Base-by-base conservation (phyloP, 2,113 vertebrate species). In the Montifringilla adamsi region DNA sequence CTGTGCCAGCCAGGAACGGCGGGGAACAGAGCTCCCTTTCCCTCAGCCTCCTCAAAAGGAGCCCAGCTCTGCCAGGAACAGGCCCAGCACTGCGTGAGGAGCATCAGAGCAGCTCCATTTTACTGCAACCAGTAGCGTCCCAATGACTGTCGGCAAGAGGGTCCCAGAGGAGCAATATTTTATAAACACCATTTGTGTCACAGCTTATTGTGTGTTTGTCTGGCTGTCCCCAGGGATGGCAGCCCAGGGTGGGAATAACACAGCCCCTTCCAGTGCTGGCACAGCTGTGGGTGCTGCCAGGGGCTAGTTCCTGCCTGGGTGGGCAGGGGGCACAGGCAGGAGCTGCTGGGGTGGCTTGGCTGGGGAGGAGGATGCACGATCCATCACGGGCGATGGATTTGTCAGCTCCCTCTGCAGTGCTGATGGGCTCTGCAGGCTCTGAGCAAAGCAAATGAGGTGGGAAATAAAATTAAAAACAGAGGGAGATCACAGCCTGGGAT, bases 371-470 rank as follows among this genome's bases (percentile, higher is more conserved):
- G 62, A 53, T 33, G 73, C 3, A 3, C 0, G 4, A 94, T 95
- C 89, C 53, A 55, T 96, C 95, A 95, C 1, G 0, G 52, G 31
- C 23, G 14, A 82, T 18, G 84, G 87, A 62, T 90, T 63, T 96
- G 87, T 89, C 95, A 94, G 89, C 89, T 89, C 87, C 78, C 76
- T 66, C 79, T 6, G 9, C 10, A 0, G 76, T 4, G 0, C 80
- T 75, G 92, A 90, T 77, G 93, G 90, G 90, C 73, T 90, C 50
- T 20, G 70, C 84, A n/a, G 84, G 91, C 50, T 12, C 79, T 95
- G 92, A 91, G 93, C 81, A 76, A 56, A 86, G 50, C 89, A 62
- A 91, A 95, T 70, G 91, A 94, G 93, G 89, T 90, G 93, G 86
- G 94, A 94, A 91, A 94, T 83, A 80, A 87, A 93, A 97, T 88